A percentile compares a stretch with the other conserved stretches of the same genome.
phyloP scores from a whole-genome alignment of 2,888 invertebrate species.

The Limnephilus lunatus region DNA sequence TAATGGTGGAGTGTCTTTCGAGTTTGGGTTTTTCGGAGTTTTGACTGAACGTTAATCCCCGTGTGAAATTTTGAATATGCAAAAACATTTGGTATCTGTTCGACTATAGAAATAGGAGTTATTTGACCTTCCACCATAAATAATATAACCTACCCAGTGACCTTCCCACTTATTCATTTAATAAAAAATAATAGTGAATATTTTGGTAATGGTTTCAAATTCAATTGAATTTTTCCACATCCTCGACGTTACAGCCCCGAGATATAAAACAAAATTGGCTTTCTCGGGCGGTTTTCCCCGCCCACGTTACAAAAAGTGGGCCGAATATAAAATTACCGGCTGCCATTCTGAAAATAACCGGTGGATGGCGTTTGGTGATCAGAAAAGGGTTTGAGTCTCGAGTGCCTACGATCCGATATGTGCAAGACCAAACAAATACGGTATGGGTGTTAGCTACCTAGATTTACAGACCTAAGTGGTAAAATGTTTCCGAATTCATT shows the following conservation, averaged over 20 bases:
- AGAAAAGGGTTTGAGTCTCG: neutral
- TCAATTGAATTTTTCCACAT: slow-evolving; percentile 9
- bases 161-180: neutral
- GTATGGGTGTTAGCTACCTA: neutral
- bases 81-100: too few relatives aligned
- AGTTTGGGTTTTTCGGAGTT: too few relatives aligned
- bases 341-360: neutral
- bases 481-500: neutral
- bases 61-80: too few relatives aligned
- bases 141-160: neutral
- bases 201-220: neutral
- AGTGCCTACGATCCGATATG: neutral
- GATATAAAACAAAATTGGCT: slow-evolving; percentile 27
- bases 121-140: neutral
- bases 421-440: neutral
- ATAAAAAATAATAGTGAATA: neutral
- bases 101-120: neutral
- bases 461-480: neutral
- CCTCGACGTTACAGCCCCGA: neutral
- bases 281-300: neutral
- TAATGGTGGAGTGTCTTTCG: too few relatives aligned
- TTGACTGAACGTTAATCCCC: too few relatives aligned
- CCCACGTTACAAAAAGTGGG: slow-evolving; percentile 20
- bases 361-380: neutral
- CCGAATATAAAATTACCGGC: slow-evolving; percentile 33